A percentile compares a stretch with the other conserved stretches of the same genome.
Evolutionary conservation across 2,113 vertebrate genomes (phyloP).

Genomic region (Acanthochromis polyacanthus): DNA sequence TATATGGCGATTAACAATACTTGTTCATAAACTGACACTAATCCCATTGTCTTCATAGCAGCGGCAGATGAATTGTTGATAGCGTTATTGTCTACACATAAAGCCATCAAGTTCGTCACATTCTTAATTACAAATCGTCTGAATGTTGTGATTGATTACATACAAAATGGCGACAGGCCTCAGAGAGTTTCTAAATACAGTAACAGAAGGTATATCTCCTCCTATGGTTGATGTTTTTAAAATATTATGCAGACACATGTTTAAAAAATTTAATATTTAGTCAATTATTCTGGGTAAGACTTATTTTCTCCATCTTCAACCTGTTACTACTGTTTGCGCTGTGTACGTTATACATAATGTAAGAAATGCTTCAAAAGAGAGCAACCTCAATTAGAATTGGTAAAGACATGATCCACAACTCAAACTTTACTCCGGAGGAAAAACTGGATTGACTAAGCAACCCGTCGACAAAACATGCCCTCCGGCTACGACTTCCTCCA

Average conservation of each 20-base stretch:
- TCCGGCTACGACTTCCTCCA: neutral
- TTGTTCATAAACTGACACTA: slow-evolving; percentile 11
- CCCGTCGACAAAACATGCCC: slow-evolving; percentile 3
- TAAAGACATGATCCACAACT: neutral
- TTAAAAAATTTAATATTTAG: too few species aligned
- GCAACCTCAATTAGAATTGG: neutral
- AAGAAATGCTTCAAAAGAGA: neutral
- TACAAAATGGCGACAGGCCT: neutral
- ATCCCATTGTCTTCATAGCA: neutral
- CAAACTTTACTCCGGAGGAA: neutral
- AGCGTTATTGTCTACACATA: slow-evolving; percentile 23
- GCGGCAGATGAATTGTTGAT: slow-evolving; percentile 12
- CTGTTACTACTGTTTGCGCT: neutral
- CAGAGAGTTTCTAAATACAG: neutral
- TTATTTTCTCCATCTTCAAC: neutral
- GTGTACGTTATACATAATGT: neutral
- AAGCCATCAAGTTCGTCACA: slow-evolving; percentile 32
- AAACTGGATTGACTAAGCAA: neutral
- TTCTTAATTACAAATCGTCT: slow-evolving; percentile 22
- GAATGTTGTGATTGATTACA: slow-evolving; percentile 30
- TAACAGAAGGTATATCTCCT: too few species aligned
- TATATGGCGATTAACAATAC: slow-evolving; percentile 15
- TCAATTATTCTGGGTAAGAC: neutral
- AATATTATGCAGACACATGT: neutral
- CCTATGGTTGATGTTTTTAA: neutral